These are phyloP conservation scores for Jacana jacana DNA, from an alignment of 2,113 vertebrate species.

Conservation along the genomic window DNA sequence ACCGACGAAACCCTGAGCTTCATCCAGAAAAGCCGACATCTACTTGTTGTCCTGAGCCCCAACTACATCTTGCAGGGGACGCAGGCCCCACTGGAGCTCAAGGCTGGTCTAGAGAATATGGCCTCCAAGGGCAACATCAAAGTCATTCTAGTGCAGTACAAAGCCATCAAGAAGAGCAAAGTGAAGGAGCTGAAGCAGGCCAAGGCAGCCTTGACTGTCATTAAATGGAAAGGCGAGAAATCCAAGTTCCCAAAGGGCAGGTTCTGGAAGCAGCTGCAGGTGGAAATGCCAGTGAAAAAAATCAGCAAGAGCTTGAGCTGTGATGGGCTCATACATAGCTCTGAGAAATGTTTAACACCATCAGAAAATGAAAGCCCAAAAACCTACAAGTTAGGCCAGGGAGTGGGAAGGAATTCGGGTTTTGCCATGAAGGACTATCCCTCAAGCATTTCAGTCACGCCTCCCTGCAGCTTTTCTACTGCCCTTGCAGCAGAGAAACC, in stretches of 20 bases:
- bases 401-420: neutral
- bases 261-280: conserved; percentile 93
- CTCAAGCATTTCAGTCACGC: neutral
- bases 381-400: neutral
- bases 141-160: conserved; percentile 94
- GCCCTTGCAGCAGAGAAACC: neutral
- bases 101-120: conserved; percentile 92
- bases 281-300: conserved; percentile 86
- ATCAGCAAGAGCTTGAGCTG: conserved; percentile 24
- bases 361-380: neutral
- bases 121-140: conserved; percentile 84
- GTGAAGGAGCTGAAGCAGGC: conserved; percentile 89
- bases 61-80: conserved; percentile 88
- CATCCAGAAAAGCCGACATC: conserved; percentile 90
- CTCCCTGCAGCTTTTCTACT: neutral
- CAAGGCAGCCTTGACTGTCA: conserved; percentile 82
- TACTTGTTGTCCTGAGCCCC: conserved; percentile 92
- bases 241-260: conserved; percentile 84
- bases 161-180: conserved; percentile 81
- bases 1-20: conserved; percentile 96
- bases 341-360: conserved; percentile 52
- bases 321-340: conserved; percentile 22
- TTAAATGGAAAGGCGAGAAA: conserved; percentile 94
- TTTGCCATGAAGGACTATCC: neutral
- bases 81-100: conserved; percentile 94